Percentiles rank a stretch among this genome's conserved stretches.
Conservation (phyloP, 2,113 vertebrate genomes). For the Manacus vitellinus region DNA sequence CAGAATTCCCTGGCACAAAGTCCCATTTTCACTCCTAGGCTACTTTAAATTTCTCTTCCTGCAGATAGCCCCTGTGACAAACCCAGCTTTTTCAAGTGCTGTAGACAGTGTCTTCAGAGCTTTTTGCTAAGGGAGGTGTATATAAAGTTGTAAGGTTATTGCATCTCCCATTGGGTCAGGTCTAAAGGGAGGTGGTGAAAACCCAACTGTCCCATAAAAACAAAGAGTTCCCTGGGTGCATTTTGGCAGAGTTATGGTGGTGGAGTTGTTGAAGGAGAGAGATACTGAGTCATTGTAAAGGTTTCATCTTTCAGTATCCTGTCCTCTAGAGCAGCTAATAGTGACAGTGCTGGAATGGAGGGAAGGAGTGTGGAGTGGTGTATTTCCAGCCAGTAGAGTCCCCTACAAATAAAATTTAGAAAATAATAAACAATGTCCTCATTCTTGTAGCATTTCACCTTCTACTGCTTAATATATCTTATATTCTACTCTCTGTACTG, state of each 20-base stretch:
- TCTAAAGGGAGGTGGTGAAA: background rate
- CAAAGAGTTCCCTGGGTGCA: background rate
- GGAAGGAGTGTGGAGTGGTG: background rate
- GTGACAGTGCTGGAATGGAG: background rate
- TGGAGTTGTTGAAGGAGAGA: background rate
- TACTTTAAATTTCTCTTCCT: background rate
- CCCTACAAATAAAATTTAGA: background rate
- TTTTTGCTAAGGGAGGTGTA: background rate
- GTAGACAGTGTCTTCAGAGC: background rate
- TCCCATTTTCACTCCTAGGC: background rate
- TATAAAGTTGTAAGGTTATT: background rate
- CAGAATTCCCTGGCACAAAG: background rate
- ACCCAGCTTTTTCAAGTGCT: background rate
- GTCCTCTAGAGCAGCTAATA: background rate
- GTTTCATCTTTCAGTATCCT: fast-evolving
- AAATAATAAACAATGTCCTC: background rate
- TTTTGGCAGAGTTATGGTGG: background rate
- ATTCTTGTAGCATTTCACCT: background rate
- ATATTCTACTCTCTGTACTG: background rate
- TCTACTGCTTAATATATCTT: background rate
- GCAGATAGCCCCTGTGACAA: background rate
- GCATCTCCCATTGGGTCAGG: background rate
- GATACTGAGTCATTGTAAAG: background rate
- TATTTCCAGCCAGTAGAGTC: background rate
- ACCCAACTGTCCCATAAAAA: background rate